Conservation (phyloP, 2,888 invertebrate genomes). For the Octonoba sinensis region DNA sequence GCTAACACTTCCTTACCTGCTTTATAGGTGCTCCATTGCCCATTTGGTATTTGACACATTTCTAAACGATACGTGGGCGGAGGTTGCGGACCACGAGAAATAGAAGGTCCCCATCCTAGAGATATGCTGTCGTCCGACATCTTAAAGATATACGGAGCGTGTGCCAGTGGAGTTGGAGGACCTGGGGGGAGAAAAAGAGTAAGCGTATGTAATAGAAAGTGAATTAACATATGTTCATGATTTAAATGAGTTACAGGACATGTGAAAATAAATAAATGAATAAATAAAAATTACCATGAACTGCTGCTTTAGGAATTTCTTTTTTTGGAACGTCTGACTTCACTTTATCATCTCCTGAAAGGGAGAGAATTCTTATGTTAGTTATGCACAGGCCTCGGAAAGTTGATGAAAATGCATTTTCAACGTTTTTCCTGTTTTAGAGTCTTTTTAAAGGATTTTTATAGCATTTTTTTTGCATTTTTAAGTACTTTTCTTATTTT, state of each 20-base stretch:
- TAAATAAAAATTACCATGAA: constrained; percentile 7
- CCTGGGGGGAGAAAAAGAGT: constrained; percentile 72
- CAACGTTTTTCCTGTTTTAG: no score
- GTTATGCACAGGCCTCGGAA: no score
- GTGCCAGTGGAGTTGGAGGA: constrained; percentile 87
- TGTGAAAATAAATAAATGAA: background rate
- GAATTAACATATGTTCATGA: background rate
- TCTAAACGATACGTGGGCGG: constrained; percentile 96
- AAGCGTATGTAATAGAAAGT: background rate
- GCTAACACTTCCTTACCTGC: constrained; percentile 75
- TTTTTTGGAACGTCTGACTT: constrained; percentile 25
- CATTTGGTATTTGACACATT: constrained; percentile 91
- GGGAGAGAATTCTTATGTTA: background rate
- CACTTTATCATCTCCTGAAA: constrained; percentile 41
- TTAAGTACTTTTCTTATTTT: no score
- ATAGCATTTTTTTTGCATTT: no score
- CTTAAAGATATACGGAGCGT: constrained; percentile 90
- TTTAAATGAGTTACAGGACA: background rate
- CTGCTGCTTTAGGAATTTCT: constrained; percentile 29
- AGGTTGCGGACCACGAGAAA: constrained; percentile 86
- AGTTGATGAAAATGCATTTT: no score
- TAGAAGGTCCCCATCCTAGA: constrained; percentile 93
- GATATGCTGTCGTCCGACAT: constrained; percentile 91
- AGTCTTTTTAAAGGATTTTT: no score
- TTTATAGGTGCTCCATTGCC: constrained; percentile 91